Percentiles rank a stretch among this genome's conserved stretches.
phyloP scores from a whole-genome alignment of 2,888 invertebrate genomes.

The Lasioglossum leucozonium region DNA sequence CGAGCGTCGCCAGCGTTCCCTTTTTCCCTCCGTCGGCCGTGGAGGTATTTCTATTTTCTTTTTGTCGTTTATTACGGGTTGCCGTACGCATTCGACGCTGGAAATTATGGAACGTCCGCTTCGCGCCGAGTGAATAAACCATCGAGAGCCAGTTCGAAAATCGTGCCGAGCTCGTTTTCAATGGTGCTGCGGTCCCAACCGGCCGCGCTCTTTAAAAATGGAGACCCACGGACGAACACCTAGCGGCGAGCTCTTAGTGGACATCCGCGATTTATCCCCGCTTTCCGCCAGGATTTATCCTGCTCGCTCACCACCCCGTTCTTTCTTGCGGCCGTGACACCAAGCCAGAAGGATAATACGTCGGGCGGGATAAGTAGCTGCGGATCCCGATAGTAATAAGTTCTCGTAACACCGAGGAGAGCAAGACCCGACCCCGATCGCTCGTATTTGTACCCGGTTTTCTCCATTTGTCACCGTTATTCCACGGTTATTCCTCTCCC shows the following conservation, averaged over 20 bases:
- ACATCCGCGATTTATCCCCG: conserved; percentile 55
- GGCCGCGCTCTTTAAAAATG: conserved; percentile 11
- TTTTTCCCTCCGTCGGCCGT: conserved; percentile 14
- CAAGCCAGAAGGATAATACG: conserved; percentile 48
- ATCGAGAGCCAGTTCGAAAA: neutral
- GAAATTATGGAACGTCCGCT: conserved; percentile 41
- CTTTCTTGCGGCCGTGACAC: conserved; percentile 12
- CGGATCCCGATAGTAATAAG: conserved; percentile 60
- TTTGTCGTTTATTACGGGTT: conserved; percentile 61
- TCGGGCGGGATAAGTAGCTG: conserved; percentile 55
- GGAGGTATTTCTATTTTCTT: conserved; percentile 29
- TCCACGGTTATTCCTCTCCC: neutral
- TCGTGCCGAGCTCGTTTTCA: neutral
- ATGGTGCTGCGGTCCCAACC: neutral
- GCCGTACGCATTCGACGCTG: conserved; percentile 42
- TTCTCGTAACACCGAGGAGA: conserved; percentile 34
- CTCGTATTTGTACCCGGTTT: conserved; percentile 37
- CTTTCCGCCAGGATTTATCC: conserved; percentile 26
- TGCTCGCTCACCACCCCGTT: neutral
- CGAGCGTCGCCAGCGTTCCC: conserved; percentile 14
- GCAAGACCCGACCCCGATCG: conserved; percentile 18
- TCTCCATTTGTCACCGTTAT: conserved; percentile 16
- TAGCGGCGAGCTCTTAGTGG: conserved; percentile 26
- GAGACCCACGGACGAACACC: neutral
- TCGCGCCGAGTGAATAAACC: conserved; percentile 7